These are phyloP conservation scores for Myotis pilosus DNA, from an alignment of 2,797 vertebrate species.

Conservation along the genomic window DNA sequence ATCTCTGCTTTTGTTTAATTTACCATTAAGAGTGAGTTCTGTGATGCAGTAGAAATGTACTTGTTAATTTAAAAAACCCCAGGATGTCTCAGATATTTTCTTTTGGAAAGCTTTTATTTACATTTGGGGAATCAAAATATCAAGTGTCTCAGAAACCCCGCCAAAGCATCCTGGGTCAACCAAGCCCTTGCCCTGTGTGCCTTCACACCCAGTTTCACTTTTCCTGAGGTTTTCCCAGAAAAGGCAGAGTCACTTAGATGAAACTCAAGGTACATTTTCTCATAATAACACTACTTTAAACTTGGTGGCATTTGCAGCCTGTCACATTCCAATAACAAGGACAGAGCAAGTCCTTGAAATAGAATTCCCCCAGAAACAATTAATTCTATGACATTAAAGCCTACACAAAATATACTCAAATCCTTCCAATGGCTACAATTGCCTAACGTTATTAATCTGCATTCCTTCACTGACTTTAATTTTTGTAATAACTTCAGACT, in stretches of 20 bases:
- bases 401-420: background rate
- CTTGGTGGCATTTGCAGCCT: background rate
- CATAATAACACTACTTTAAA: background rate
- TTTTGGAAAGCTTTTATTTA: background rate
- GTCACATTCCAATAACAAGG: background rate
- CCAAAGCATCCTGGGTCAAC: background rate
- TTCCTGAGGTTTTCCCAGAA: background rate
- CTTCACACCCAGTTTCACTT: background rate
- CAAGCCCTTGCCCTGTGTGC: background rate
- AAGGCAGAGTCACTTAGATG: background rate
- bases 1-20: slow-evolving; percentile 47
- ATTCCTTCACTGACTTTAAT: background rate
- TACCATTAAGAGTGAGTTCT: slow-evolving; percentile 16
- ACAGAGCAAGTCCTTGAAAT: background rate
- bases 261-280: background rate
- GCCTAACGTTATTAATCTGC: background rate
- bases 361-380: background rate
- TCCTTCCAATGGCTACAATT: background rate
- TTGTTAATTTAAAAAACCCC: slow-evolving; percentile 22
- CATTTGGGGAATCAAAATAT: background rate
- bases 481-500: background rate
- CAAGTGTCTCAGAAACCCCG: background rate
- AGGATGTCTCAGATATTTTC: background rate
- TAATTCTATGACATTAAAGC: background rate
- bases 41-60: background rate